Evolutionary conservation across 1,140 invertebrate species (phyloP), one percentile per base, ranked within the genome.

Genomic region (Cotesia typhae): DNA sequence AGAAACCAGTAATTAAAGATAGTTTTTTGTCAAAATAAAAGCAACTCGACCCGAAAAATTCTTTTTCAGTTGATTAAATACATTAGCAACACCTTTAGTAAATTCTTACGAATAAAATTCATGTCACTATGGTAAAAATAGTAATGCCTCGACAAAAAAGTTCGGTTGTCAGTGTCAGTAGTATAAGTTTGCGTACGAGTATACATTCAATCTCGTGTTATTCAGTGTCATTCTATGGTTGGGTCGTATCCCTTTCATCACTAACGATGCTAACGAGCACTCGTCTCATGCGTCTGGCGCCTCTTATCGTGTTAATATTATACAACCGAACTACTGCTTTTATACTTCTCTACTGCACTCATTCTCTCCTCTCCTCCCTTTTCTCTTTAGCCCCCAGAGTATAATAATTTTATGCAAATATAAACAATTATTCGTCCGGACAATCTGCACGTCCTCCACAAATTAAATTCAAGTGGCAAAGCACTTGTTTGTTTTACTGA

Each of bases 351-450:
- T n/a, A 37, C 51, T 35, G 17, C 35, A n/a, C 51, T 41, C 10
- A 67, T 14, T 52, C 7, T 37, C 52, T 12, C 38, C 55, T 17
- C 36, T 36, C 28, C 28, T 28, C 28, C 28, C 28, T 28, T 3
- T 28, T 28, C 28, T 28, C 28, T 28, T 28, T 28, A 28, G 1
- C 28, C 28, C 28, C 28, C 28, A 28, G 28, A 38, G 64, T 38
- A 37, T 65, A 61, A 70, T 75, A 69, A 75, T 75, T 69, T 72
- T 65, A 72, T 72, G 74, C 65, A 75, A 72, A 75, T 75, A 75
- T 75, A 70, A 75, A 75, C 74, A 75, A 72, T 75, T 75, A 75
- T 70, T 70, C 53, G 69, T 67, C 41, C 60, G 10, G 47, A 67
- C 55, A 64, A 61, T 14, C 12, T 37, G 53, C 57, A 67, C 52